Conservation (phyloP, 2,797 vertebrate genomes). For the Acomys russatus region DNA sequence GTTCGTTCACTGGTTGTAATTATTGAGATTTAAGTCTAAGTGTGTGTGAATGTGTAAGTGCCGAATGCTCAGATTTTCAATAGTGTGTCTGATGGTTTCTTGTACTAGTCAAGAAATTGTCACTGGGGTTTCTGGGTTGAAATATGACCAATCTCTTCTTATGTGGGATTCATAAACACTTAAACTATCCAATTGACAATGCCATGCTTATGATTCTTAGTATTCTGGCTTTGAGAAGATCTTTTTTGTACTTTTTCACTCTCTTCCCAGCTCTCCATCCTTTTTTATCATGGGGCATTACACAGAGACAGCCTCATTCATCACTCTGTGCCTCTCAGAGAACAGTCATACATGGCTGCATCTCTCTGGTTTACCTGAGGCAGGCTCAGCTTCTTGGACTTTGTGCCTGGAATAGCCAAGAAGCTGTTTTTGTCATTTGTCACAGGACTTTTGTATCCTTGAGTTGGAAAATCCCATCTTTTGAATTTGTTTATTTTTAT, state of each 20-base stretch:
- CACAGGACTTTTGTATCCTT: background rate
- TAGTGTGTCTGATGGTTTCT: background rate
- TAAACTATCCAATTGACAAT: background rate
- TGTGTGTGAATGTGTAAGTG: background rate
- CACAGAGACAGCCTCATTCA: background rate
- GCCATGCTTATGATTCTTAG: background rate
- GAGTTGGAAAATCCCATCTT: background rate
- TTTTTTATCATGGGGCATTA: background rate
- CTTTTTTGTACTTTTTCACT: background rate
- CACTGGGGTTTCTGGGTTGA: background rate
- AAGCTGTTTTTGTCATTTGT: background rate
- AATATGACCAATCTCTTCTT: background rate
- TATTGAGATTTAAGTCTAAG: background rate
- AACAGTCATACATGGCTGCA: background rate
- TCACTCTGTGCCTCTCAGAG: background rate
- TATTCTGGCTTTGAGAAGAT: background rate
- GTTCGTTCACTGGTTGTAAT: background rate
- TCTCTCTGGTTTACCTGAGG: background rate
- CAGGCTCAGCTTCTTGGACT: background rate
- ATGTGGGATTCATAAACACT: background rate
- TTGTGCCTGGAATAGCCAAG: conserved; percentile 1
- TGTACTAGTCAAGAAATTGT: background rate
- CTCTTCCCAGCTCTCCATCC: background rate
- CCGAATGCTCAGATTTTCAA: background rate
- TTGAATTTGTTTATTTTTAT: background rate